These are phyloP conservation scores for Pteronura brasiliensis DNA, from an alignment of 2,113 vertebrate genomes.

Conservation along the genomic window DNA sequence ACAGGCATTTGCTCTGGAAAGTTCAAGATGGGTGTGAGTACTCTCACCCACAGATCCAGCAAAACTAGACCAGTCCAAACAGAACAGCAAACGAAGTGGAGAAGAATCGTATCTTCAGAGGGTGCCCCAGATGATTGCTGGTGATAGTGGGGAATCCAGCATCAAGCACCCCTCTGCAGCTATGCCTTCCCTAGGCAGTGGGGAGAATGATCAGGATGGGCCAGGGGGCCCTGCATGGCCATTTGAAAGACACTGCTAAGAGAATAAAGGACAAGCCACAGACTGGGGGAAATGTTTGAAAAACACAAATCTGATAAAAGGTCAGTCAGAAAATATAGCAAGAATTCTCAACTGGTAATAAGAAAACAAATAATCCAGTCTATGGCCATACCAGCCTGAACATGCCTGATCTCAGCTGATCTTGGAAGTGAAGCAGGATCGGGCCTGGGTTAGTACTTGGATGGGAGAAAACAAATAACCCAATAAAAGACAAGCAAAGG, in stretches of 20 bases:
- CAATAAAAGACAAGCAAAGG: not conserved
- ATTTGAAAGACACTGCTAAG: not conserved
- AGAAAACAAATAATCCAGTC: not conserved
- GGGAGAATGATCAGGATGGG: no score
- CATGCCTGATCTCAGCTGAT: not conserved
- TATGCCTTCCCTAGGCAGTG: not conserved
- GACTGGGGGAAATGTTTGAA: not conserved
- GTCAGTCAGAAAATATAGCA: not conserved
- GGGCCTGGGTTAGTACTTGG: not conserved
- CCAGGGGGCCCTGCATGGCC: not conserved
- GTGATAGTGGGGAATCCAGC: not conserved
- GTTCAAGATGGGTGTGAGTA: not conserved
- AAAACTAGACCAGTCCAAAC: not conserved
- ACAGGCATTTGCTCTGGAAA: not conserved
- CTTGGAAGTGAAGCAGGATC: not conserved
- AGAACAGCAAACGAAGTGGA: not conserved
- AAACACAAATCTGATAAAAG: not conserved
- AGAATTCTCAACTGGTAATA: not conserved
- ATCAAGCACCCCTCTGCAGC: not conserved
- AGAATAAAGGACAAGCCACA: not conserved
- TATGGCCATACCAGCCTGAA: not conserved
- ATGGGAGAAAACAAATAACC: not conserved
- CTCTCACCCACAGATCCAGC: not conserved
- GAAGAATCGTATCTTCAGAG: not conserved
- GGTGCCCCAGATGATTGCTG: not conserved